Percentiles rank a stretch among this genome's conserved stretches.
Conservation (phyloP, 53 echinoderm and acorn worm species). For the Holothuria leucospilota region DNA sequence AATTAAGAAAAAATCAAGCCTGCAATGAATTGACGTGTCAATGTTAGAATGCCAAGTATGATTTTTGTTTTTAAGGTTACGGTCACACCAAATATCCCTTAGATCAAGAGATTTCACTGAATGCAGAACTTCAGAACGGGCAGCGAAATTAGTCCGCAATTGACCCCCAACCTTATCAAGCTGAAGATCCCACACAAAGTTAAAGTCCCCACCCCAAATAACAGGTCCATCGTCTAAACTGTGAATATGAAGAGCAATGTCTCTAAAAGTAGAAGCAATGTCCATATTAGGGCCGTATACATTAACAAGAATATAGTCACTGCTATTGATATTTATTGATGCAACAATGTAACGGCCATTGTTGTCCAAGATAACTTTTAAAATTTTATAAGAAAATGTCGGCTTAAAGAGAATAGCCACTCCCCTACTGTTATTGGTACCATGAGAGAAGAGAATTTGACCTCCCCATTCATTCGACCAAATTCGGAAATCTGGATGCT, state of each 20-base stretch:
- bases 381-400: too few species aligned
- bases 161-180: slow-evolving; percentile 33
- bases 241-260: slow-evolving; percentile 50
- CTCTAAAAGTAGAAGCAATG: slow-evolving; percentile 31
- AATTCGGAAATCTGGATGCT: too few species aligned
- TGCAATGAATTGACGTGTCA: slow-evolving; percentile 5
- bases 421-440: too few species aligned
- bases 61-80: background rate
- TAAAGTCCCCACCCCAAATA: too few species aligned
- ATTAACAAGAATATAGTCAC: slow-evolving; percentile 41
- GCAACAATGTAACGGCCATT: too few species aligned
- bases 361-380: too few species aligned
- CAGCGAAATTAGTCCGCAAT: slow-evolving; percentile 12
- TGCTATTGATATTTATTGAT: slow-evolving; percentile 34
- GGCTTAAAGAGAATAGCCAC: too few species aligned
- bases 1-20: slow-evolving; percentile 38
- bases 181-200: too few species aligned
- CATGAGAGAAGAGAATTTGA: too few species aligned
- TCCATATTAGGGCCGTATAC: slow-evolving; percentile 55
- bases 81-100: slow-evolving; percentile 41
- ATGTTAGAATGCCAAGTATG: too few species aligned
- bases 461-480: too few species aligned
- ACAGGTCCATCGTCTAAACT: too few species aligned
- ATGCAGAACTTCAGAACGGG: slow-evolving; percentile 23
- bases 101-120: background rate